These are phyloP conservation scores for Sturnus vulgaris DNA, from an alignment of 2,113 vertebrate species.

Conservation along the genomic window DNA sequence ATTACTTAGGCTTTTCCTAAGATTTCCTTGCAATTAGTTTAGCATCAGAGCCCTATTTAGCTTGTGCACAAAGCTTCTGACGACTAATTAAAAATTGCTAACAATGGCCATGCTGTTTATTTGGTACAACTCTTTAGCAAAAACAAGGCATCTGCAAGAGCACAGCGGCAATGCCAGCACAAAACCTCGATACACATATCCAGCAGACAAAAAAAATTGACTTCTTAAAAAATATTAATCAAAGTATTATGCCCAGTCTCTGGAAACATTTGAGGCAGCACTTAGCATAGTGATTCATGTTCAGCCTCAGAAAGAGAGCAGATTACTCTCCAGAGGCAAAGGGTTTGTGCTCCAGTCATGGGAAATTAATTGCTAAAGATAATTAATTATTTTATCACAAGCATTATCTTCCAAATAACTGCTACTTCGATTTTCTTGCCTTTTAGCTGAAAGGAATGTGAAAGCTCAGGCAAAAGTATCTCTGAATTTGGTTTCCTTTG, in stretches of 20 bases:
- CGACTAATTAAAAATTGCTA: not conserved
- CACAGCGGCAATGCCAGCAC: not conserved
- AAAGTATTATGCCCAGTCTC: not conserved
- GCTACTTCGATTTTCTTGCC: not conserved
- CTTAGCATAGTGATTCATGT: not conserved
- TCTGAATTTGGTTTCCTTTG: not conserved
- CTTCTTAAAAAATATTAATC: not conserved
- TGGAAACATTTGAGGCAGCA: not conserved
- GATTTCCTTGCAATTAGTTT: not conserved
- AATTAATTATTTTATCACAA: not conserved
- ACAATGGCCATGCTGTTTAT: not conserved
- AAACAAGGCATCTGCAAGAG: not conserved
- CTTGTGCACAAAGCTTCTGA: not conserved
- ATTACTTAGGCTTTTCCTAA: not conserved
- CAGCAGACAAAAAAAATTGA: not conserved
- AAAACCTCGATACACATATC: fast-evolving
- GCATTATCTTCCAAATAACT: not conserved
- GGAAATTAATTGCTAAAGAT: not conserved
- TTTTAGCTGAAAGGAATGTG: not conserved
- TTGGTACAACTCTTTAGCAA: not conserved
- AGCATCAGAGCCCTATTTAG: not conserved
- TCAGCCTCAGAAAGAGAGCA: not conserved
- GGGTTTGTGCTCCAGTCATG: not conserved
- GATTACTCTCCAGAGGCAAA: not conserved
- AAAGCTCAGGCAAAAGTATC: not conserved